Evolutionary conservation across 64 coral and sea anemone species (phyloP), one percentile per base, ranked within the genome.

Genomic region (Platygyra sinensis): DNA sequence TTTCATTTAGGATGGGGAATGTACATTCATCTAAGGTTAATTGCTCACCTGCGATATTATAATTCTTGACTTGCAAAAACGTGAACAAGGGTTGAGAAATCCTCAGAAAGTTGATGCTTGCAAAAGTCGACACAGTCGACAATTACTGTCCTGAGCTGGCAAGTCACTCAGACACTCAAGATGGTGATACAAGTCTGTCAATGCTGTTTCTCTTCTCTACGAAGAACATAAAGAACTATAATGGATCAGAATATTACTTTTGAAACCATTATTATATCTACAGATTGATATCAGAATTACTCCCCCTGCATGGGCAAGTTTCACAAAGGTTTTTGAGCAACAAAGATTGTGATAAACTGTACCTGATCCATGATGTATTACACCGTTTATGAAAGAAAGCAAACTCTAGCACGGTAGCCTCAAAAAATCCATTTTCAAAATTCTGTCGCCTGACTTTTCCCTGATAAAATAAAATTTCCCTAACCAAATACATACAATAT

Each of bases 71-170:
- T 30, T 75, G 67, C 32, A 95, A 95, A 39, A 30, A 89, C 77
- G 19, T 75, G 52, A 49, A 89, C 86, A 77, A 95, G 25, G 15
- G 90, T 77, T 60, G 78, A 88, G 36, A 78, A 75, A 75, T 95
- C 79, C 46, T 55, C 94, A 25, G 52, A 33, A 60, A 92, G 86
- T 15, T 92, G 46, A 2, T 30, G 30, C n/a, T 19, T 65, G 46
- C 94, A 95, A 60, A 95, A 86, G 19, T 88, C 60, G 30, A 95
- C 77, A 72, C 90, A 92, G 75, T 64, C n/a, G 28, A 62, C 10
- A 17, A 95, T 49, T 36, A 88, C 90, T 24, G 67, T 10, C 13
- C 74, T 30, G 14, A 87, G 73, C 22, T 89, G 79, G 79, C 15
- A 7, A 38, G 54, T 52, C 78, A 72, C 86, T 24, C 4, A 95